Evolutionary conservation across 1,140 invertebrate genomes (phyloP).

Genomic region (Zaprionus vittiger): DNA sequence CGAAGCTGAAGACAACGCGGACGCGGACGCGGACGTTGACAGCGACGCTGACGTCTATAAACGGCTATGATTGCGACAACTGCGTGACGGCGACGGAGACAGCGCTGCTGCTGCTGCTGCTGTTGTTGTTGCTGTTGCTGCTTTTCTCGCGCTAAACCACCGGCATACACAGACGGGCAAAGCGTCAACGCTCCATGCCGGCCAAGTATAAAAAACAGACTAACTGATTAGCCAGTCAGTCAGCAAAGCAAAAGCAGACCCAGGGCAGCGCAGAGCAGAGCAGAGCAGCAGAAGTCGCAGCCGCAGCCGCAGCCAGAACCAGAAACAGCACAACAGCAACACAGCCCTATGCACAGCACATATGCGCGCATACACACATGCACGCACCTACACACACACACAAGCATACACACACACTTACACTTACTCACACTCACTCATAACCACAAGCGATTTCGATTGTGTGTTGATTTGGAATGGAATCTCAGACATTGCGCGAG

Average conservation of each 20-base stretch:
- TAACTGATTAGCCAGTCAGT: conserved; percentile 72
- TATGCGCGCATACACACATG: conserved; percentile 1
- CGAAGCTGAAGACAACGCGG: background rate
- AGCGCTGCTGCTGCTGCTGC: background rate
- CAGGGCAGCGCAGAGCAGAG: background rate
- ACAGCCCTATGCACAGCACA: conserved; percentile 1
- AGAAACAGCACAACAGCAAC: conserved; percentile 24
- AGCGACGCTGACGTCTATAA: conserved; percentile 57
- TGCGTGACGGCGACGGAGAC: conserved; percentile 26
- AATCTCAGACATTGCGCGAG: conserved; percentile 40
- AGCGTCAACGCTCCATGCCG: conserved; percentile 69
- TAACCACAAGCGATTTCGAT: conserved; percentile 34
- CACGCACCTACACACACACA: background rate
- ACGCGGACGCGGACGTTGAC: conserved; percentile 19
- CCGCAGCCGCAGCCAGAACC: conserved; percentile 13
- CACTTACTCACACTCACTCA: conserved; percentile 5
- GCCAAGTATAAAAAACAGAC: conserved; percentile 79
- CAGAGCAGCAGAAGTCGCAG: background rate
- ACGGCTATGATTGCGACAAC: conserved; percentile 71
- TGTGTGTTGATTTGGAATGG: conserved; percentile 44
- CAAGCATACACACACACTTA: conserved; percentile 1
- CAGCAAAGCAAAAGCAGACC: conserved; percentile 60
- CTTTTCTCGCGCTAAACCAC: conserved; percentile 26
- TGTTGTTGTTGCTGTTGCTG: background rate
- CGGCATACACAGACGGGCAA: conserved; percentile 9